Evolutionary conservation across 1,140 invertebrate species (phyloP).

Genomic region (Fopius arisanus): DNA sequence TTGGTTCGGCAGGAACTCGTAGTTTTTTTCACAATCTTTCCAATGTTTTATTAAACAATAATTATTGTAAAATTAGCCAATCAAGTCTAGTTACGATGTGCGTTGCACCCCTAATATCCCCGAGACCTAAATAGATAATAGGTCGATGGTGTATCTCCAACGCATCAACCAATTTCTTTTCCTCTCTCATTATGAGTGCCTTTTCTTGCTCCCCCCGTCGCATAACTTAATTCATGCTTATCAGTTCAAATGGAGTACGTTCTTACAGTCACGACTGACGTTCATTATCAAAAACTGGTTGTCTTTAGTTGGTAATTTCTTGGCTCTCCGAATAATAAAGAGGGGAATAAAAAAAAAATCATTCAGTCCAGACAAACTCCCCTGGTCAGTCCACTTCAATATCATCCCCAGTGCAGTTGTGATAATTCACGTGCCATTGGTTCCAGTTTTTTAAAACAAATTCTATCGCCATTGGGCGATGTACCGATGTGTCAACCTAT

Average conservation of each 20-base stretch:
- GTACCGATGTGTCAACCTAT: neutral
- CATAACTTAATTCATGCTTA: neutral
- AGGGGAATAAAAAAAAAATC: conserved; percentile 3
- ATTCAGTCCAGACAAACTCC: neutral
- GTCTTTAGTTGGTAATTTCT: neutral
- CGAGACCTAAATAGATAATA: conserved; percentile 46
- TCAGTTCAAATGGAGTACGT: neutral
- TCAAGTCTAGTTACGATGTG: no score
- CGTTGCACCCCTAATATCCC: no score
- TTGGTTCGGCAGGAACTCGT: no score
- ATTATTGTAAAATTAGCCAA: no score
- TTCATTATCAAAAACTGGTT: neutral
- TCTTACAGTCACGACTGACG: neutral
- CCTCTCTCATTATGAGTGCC: neutral
- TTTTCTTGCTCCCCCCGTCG: neutral
- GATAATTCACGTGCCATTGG: neutral
- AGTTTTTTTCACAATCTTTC: no score
- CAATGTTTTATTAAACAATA: no score
- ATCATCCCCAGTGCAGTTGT: neutral
- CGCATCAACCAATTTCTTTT: neutral
- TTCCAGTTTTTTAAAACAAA: neutral
- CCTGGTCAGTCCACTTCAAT: neutral
- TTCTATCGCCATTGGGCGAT: neutral
- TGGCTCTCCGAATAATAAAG: neutral
- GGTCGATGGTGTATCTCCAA: conserved; percentile 11